These are phyloP conservation scores for Tenthredo amoena DNA, from an alignment of 2,888 invertebrate species.

Conservation along the genomic window DNA sequence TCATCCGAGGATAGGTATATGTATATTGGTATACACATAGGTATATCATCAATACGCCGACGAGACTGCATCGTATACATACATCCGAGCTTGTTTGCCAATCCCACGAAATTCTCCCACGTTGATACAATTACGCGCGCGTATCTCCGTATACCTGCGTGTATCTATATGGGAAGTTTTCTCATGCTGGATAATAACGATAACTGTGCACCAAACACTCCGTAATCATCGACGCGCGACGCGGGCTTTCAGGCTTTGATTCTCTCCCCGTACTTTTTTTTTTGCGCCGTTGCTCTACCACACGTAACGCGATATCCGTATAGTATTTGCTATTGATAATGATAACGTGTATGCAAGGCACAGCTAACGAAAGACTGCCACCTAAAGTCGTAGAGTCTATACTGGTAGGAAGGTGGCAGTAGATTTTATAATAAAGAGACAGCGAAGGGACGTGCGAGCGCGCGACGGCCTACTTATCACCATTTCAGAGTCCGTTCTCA, in stretches of 20 bases:
- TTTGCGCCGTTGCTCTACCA: background rate
- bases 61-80: background rate
- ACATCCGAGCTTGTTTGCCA: conserved; percentile 4
- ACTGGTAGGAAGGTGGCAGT: background rate
- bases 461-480: background rate
- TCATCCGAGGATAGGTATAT: background rate
- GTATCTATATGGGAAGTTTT: background rate
- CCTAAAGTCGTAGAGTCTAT: background rate
- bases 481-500: conserved; percentile 12
- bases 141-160: background rate
- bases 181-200: conserved; percentile 1
- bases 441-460: background rate
- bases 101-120: conserved; percentile 32
- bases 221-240: background rate
- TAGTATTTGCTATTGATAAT: background rate
- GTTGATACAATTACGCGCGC: background rate
- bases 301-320: background rate
- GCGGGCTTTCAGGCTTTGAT: background rate
- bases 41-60: background rate
- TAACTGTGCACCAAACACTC: background rate
- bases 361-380: background rate
- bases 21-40: background rate
- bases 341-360: background rate
- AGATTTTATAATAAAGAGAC: background rate
- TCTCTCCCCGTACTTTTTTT: background rate